Conservation (phyloP, 2,797 vertebrate genomes). For the Falco rusticolus region DNA sequence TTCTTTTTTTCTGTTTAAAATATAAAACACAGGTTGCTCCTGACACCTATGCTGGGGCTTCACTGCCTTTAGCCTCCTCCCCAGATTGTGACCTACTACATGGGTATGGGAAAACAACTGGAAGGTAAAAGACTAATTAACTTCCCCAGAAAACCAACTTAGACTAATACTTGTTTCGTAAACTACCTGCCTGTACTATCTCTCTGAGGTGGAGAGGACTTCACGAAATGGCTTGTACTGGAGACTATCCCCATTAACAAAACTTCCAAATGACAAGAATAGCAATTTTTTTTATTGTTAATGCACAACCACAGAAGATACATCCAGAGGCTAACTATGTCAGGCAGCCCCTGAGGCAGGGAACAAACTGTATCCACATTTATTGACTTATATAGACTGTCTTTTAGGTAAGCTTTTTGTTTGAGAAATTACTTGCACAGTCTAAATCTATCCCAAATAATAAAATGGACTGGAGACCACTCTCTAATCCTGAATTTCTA, state of each 20-base stretch:
- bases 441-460: neutral
- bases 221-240: neutral
- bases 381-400: neutral
- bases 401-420: neutral
- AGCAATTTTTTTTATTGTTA: neutral
- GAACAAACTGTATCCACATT: rapidly evolving
- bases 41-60: neutral
- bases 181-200: neutral
- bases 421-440: neutral
- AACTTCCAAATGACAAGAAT: neutral
- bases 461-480: neutral
- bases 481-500: neutral
- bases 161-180: neutral
- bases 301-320: neutral
- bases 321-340: too few species aligned
- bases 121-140: neutral
- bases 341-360: neutral
- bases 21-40: rapidly evolving
- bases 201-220: neutral
- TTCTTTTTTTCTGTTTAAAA: too few species aligned
- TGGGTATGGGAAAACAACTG: neutral
- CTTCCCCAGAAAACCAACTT: neutral
- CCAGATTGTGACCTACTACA: neutral
- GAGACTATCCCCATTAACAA: neutral
- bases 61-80: neutral